Percentiles rank a stretch among this genome's conserved stretches.
phyloP scores from a whole-genome alignment of 2,797 vertebrate species.

The Spheniscus humboldti region DNA sequence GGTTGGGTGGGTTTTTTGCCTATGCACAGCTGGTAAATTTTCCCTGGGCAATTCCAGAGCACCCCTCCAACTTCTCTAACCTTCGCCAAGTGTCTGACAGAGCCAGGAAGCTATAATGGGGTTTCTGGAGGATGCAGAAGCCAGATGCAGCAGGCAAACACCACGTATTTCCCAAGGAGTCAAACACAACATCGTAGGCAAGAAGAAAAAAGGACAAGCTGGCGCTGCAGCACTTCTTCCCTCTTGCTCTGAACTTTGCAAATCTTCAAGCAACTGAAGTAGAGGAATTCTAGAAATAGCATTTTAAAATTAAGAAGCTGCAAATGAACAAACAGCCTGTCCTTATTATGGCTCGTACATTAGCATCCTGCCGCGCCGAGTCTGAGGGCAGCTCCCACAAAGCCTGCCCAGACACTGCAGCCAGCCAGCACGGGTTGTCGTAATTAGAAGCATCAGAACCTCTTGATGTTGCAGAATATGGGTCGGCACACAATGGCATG shows the following conservation, averaged over 20 bases:
- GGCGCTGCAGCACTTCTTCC: neutral
- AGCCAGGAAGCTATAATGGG: neutral
- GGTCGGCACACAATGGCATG: accelerated
- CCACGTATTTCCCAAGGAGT: neutral
- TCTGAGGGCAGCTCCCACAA: neutral
- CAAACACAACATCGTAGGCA: neutral
- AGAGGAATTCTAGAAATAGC: neutral
- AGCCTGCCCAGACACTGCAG: neutral
- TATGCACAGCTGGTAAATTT: neutral
- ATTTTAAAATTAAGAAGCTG: neutral
- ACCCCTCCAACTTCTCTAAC: neutral
- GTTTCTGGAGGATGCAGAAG: neutral
- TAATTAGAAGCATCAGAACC: neutral
- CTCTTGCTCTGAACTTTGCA: neutral
- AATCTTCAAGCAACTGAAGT: neutral
- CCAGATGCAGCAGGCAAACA: neutral
- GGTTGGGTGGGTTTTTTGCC: neutral
- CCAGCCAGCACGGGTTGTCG: neutral
- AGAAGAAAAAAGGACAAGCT: neutral
- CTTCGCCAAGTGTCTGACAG: neutral
- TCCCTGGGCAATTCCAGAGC: constrained; percentile 1
- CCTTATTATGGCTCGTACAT: accelerated
- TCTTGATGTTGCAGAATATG: neutral
- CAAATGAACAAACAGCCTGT: neutral
- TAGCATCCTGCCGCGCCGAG: neutral